These are phyloP conservation scores for Sarcophaga rosellei DNA, from an alignment of 2,888 invertebrate species.

Conservation along the genomic window DNA sequence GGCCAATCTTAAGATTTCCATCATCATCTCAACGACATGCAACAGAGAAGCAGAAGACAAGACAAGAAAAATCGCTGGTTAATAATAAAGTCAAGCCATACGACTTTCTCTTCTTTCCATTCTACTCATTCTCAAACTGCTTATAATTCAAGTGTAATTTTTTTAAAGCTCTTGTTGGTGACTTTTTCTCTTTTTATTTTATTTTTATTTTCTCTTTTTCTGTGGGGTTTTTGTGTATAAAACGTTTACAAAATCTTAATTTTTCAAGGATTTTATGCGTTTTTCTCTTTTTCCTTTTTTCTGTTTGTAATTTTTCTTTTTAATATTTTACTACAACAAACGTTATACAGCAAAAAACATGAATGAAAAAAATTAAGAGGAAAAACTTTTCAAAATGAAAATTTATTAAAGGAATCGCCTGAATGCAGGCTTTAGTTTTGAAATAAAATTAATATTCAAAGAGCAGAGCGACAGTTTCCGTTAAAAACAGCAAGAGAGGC, in stretches of 20 bases:
- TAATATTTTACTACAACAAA: too few species aligned
- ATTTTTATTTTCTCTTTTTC: background rate
- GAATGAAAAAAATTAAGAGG: background rate
- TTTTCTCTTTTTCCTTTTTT: background rate
- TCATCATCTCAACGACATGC: background rate
- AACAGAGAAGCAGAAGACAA: conserved; percentile 19
- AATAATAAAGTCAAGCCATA: conserved; percentile 40
- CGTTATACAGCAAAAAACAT: background rate
- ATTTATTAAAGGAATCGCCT: background rate
- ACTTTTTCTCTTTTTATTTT: background rate
- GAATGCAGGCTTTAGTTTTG: background rate
- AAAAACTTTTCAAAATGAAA: background rate
- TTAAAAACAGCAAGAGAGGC: background rate
- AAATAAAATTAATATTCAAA: background rate
- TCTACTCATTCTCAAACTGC: conserved; percentile 12
- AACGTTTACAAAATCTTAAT: conserved; percentile 59
- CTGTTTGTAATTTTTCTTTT: too few species aligned
- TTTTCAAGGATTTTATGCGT: conserved; percentile 46
- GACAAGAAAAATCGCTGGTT: conserved; percentile 39
- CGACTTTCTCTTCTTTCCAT: background rate
- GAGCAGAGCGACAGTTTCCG: background rate
- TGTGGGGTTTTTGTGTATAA: conserved; percentile 11
- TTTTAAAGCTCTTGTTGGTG: conserved; percentile 41
- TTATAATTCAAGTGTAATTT: conserved; percentile 49
- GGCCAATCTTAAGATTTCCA: conserved; percentile 9